These are phyloP conservation scores for Spea multiplicata DNA, from an alignment of 2,113 vertebrate species.

Conservation along the genomic window DNA sequence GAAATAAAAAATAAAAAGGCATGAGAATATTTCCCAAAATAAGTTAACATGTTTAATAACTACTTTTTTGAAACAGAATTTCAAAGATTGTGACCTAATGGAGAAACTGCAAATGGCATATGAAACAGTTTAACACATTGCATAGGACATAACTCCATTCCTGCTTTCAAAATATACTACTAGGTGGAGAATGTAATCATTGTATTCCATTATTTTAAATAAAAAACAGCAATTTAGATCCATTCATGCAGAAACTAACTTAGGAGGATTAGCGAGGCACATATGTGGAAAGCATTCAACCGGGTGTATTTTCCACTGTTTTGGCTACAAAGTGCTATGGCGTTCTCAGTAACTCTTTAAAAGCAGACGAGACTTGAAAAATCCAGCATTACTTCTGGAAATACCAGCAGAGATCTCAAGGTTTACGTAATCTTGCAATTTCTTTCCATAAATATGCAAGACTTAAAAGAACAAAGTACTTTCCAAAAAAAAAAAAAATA, in stretches of 20 bases:
- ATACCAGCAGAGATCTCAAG: neutral
- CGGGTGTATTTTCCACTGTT: neutral
- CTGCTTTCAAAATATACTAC: neutral
- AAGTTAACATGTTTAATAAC: too few relatives aligned
- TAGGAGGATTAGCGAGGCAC: constrained; percentile 23
- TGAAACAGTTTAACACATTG: neutral
- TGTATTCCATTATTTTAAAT: constrained; percentile 4
- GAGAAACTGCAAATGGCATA: neutral
- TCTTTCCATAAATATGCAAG: neutral
- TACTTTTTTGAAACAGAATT: too few relatives aligned
- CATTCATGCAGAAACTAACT: constrained; percentile 31
- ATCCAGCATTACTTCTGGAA: neutral
- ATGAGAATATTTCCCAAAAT: too few relatives aligned
- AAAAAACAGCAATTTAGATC: neutral
- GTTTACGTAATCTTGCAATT: neutral
- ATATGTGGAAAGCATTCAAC: constrained; percentile 15
- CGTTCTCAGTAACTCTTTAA: neutral
- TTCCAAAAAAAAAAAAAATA: neutral
- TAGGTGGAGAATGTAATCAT: neutral
- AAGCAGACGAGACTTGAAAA: neutral
- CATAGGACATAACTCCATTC: neutral
- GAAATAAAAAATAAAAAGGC: too few relatives aligned
- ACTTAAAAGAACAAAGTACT: constrained; percentile 1
- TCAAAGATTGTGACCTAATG: neutral
- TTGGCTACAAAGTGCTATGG: constrained; percentile 3